Evolutionary conservation across 2,888 invertebrate species (phyloP).

Genomic region (Frankliniella intonsa): DNA sequence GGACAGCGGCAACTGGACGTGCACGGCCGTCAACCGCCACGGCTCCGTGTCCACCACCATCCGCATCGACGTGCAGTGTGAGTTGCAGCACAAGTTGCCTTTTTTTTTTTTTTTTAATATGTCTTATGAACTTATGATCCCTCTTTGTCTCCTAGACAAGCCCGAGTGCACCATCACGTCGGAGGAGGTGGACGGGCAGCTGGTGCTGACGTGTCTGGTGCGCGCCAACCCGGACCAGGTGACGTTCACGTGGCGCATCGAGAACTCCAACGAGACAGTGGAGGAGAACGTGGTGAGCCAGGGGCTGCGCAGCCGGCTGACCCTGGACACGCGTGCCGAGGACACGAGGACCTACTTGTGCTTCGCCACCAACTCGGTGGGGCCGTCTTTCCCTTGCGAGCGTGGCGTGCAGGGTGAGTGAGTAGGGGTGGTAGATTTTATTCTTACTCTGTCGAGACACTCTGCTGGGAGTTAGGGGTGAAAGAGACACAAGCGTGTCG

Average conservation of each 20-base stretch:
- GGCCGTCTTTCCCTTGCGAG: constrained; percentile 54
- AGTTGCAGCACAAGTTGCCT: constrained; percentile 51
- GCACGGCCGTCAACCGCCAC: constrained; percentile 72
- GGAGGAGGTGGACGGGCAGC: constrained; percentile 65
- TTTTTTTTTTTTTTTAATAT: not conserved
- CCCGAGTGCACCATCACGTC: constrained; percentile 79
- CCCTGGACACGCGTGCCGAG: constrained; percentile 57
- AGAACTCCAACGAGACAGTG: constrained; percentile 75
- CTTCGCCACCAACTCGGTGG: constrained; percentile 78
- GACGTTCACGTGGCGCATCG: constrained; percentile 77
- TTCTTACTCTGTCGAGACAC: no score
- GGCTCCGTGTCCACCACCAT: constrained; percentile 66
- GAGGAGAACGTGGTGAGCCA: constrained; percentile 54
- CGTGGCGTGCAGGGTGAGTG: constrained; percentile 51
- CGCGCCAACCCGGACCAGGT: constrained; percentile 73
- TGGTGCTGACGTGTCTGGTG: constrained; percentile 75
- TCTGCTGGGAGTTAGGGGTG: no score
- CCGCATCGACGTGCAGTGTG: constrained; percentile 77
- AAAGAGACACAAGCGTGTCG: no score
- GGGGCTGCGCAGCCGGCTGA: constrained; percentile 57
- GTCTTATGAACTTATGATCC: constrained; percentile 32
- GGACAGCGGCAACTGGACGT: constrained; percentile 72
- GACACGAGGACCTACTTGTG: constrained; percentile 76
- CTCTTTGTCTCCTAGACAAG: constrained; percentile 55
- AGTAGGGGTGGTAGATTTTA: no score